These are phyloP conservation scores for Aphyosemion australe DNA, from an alignment of 2,113 vertebrate species.

Conservation along the genomic window DNA sequence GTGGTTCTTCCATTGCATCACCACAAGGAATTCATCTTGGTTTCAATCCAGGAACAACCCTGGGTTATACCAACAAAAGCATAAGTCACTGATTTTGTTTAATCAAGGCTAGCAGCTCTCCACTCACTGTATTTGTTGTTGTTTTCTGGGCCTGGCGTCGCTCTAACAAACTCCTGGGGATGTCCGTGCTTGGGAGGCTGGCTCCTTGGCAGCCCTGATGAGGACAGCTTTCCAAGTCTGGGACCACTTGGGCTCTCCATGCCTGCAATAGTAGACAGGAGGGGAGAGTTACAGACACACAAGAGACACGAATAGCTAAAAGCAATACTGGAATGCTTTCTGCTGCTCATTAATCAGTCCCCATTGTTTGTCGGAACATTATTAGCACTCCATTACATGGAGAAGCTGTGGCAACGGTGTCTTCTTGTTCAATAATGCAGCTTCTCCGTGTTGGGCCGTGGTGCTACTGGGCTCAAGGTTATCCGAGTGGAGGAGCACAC, in stretches of 20 bases:
- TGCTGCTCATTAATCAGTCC: constrained; percentile 38
- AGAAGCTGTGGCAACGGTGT: constrained; percentile 35
- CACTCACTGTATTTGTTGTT: constrained; percentile 86
- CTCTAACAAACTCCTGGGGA: constrained; percentile 79
- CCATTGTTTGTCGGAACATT: constrained; percentile 41
- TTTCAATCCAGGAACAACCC: constrained; percentile 10
- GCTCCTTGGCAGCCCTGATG: constrained; percentile 79
- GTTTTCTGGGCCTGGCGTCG: constrained; percentile 71
- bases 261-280: constrained; percentile 68
- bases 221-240: constrained; percentile 85
- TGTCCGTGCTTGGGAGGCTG: constrained; percentile 81
- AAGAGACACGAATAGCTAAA: constrained; percentile 16
- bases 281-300: constrained; percentile 34
- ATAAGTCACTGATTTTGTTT: constrained; percentile 18
- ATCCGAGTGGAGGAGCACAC: constrained; percentile 47
- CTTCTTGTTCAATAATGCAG: constrained; percentile 20
- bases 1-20: constrained; percentile 7
- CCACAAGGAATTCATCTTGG: constrained; percentile 15
- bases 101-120: background rate
- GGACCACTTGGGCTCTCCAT: constrained; percentile 89
- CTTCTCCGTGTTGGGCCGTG: constrained; percentile 19
- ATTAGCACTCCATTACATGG: constrained; percentile 38
- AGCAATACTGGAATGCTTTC: constrained; percentile 13
- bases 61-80: constrained; percentile 23
- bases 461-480: constrained; percentile 40